Conservation (phyloP, 2,797 vertebrate genomes). For the Myotis planiceps region DNA sequence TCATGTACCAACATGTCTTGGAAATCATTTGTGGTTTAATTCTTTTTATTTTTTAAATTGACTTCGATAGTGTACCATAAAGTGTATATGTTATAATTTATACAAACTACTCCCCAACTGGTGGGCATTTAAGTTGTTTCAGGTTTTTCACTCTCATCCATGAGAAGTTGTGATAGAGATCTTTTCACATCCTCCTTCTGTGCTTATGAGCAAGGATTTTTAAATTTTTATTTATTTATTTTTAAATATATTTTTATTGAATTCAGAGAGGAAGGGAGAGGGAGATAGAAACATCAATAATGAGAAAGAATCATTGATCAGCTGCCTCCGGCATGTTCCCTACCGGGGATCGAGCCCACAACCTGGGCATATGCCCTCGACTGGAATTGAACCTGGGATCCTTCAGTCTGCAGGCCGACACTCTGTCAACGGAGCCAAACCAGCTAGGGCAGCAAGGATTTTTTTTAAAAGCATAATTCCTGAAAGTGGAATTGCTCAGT, state of each 20-base stretch:
- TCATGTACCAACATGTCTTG: background rate
- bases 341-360: too few relatives aligned
- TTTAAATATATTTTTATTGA: too few relatives aligned
- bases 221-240: too few relatives aligned
- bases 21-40: background rate
- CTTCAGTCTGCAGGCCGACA: too few relatives aligned
- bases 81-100: background rate
- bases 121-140: background rate
- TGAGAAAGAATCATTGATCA: too few relatives aligned
- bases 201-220: background rate
- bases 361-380: too few relatives aligned
- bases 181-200: background rate
- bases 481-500: conserved; percentile 26
- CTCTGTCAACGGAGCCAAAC: too few relatives aligned
- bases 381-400: too few relatives aligned
- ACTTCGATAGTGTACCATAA: background rate
- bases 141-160: background rate
- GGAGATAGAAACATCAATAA: too few relatives aligned
- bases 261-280: too few relatives aligned
- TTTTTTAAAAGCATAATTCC: background rate
- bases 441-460: too few relatives aligned
- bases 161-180: background rate
- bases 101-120: background rate
- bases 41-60: background rate
- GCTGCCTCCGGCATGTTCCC: too few relatives aligned